phyloP scores from a whole-genome alignment of 2,797 vertebrate species.

The Lepilemur septentrionalis region DNA sequence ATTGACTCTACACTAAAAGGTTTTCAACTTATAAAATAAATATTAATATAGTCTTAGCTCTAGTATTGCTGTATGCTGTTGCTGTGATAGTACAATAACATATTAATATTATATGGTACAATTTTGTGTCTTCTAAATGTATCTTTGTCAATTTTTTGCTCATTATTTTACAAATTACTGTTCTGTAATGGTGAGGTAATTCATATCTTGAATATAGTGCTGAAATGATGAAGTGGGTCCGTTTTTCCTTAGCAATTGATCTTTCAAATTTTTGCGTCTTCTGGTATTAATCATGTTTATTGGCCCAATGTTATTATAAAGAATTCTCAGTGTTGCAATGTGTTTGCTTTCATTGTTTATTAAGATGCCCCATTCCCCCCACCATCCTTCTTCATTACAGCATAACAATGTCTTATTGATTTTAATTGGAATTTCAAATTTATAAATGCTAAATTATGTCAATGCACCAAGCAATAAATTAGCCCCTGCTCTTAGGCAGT shows the following conservation, averaged over 20 bases:
- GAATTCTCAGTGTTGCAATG: conserved; percentile 70
- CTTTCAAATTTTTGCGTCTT: conserved; percentile 80
- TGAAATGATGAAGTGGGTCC: conserved; percentile 77
- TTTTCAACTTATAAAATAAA: conserved; percentile 63
- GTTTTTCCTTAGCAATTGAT: conserved; percentile 78
- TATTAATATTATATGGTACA: conserved; percentile 63
- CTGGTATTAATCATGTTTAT: conserved; percentile 80
- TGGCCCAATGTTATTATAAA: conserved; percentile 71
- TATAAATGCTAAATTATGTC: conserved; percentile 71
- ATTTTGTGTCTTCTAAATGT: conserved; percentile 62
- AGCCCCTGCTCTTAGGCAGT: not conserved
- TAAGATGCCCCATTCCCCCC: conserved; percentile 25
- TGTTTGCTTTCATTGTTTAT: conserved; percentile 76
- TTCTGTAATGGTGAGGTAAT: conserved; percentile 76
- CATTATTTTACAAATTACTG: conserved; percentile 79
- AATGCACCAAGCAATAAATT: conserved; percentile 61
- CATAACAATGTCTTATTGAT: conserved; percentile 66
- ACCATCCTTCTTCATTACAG: conserved; percentile 60
- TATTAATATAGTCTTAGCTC: conserved; percentile 59
- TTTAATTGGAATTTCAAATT: conserved; percentile 80
- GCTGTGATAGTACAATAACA: conserved; percentile 12
- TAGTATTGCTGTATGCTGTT: conserved; percentile 34
- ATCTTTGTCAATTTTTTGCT: conserved; percentile 75
- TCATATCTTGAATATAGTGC: conserved; percentile 64
- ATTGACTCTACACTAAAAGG: not conserved